A percentile compares a stretch with the other conserved stretches of the same genome.
Evolutionary conservation across 2,888 invertebrate species (phyloP).

Genomic region (Dysmachus trigonus): DNA sequence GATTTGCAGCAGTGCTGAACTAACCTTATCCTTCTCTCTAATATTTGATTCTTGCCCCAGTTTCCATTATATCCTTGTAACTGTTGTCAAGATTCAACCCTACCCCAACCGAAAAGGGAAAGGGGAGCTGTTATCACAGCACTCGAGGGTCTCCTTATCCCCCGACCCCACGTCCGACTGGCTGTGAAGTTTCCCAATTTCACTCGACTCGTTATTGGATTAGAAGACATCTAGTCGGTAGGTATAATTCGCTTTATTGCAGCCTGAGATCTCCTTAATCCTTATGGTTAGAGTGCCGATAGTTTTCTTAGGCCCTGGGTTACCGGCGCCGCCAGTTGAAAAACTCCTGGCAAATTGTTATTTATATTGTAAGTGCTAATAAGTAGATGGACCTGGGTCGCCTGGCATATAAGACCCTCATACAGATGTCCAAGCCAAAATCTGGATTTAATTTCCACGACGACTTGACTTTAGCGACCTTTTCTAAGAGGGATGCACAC

Average conservation of each 20-base stretch:
- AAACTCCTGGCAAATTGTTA: neutral
- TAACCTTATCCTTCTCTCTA: conserved; percentile 18
- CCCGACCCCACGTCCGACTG: neutral
- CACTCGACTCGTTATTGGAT: conserved; percentile 10
- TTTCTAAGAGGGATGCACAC: neutral
- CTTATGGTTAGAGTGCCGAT: neutral
- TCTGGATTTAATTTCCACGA: neutral
- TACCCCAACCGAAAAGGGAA: neutral
- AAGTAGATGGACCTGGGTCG: neutral
- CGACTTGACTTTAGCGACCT: neutral
- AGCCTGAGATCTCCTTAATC: neutral
- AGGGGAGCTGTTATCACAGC: neutral
- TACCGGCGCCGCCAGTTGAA: neutral
- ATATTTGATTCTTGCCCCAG: conserved; percentile 22
- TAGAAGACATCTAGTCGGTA: conserved; percentile 3
- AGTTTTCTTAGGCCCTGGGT: neutral
- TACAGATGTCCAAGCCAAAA: neutral
- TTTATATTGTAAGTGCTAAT: conserved; percentile 11
- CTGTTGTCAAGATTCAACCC: conserved; percentile 10
- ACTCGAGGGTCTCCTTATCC: neutral
- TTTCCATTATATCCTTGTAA: conserved; percentile 13
- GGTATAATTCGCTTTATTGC: conserved; percentile 21
- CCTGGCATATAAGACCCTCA: neutral
- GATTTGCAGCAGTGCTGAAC: conserved; percentile 10
- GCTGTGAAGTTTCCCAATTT: neutral